Evolutionary conservation across 2,888 invertebrate genomes (phyloP).

Genomic region (Agonopterix heracliana): DNA sequence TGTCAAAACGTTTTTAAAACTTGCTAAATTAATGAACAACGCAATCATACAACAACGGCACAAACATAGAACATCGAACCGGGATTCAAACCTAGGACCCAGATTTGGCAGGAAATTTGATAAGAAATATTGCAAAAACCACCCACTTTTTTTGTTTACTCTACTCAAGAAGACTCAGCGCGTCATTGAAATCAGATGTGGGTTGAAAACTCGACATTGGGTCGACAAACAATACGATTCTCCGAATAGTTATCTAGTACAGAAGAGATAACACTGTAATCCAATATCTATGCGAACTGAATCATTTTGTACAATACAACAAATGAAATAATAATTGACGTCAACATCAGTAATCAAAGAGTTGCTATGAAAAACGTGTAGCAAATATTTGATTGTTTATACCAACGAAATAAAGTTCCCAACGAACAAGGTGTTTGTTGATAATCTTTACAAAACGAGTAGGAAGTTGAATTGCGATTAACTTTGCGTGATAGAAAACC

Average conservation of each 20-base stretch:
- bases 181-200: neutral
- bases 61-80: too few species aligned
- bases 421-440: too few species aligned
- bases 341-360: neutral
- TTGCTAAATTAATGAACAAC: too few species aligned
- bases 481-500: neutral
- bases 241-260: constrained; percentile 16
- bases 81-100: too few species aligned
- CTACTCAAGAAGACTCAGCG: too few species aligned
- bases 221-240: constrained; percentile 17
- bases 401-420: too few species aligned
- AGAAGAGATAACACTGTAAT: constrained; percentile 3
- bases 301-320: neutral
- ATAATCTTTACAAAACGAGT: neutral
- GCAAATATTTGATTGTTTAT: neutral
- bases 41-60: too few species aligned
- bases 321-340: neutral
- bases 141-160: too few species aligned
- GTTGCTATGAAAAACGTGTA: neutral
- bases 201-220: neutral
- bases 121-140: too few species aligned
- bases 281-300: neutral
- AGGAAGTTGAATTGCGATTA: neutral
- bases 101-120: too few species aligned
- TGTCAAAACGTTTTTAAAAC: too few species aligned